phyloP scores from a whole-genome alignment of 1,140 invertebrate genomes.

The Heliconius melpomene region DNA sequence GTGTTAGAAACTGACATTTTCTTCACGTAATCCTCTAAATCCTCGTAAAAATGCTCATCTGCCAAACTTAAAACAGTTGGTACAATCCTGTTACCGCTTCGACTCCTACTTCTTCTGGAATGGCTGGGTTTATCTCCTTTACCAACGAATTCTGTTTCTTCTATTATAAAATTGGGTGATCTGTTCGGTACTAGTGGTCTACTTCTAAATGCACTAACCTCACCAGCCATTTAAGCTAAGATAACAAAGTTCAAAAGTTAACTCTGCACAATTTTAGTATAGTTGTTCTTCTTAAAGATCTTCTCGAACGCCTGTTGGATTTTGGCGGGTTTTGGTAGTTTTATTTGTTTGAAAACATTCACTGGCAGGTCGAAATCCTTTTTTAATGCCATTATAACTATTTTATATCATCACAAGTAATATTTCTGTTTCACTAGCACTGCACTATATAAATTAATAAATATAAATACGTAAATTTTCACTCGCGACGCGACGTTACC shows the following conservation, averaged over 20 bases:
- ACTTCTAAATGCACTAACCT: conserved; percentile 66
- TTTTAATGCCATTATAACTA: conserved; percentile 73
- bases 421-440: conserved; percentile 69
- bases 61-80: conserved; percentile 59
- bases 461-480: conserved; percentile 31
- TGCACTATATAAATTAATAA: conserved; percentile 42
- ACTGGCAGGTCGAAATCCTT: conserved; percentile 72
- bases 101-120: conserved; percentile 61
- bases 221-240: conserved; percentile 70
- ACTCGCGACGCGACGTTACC: conserved; percentile 54
- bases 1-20: conserved; percentile 78
- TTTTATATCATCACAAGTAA: conserved; percentile 53
- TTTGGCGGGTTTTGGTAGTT: conserved; percentile 67
- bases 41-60: conserved; percentile 80
- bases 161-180: conserved; percentile 64
- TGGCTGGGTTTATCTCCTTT: conserved; percentile 52
- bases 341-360: conserved; percentile 73
- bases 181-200: conserved; percentile 57
- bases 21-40: conserved; percentile 82
- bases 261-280: conserved; percentile 77
- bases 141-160: conserved; percentile 68
- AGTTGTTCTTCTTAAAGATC: conserved; percentile 73
- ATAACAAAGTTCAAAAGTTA: conserved; percentile 46
- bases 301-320: conserved; percentile 72
- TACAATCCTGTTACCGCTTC: conserved; percentile 59